Evolutionary conservation across 2,888 invertebrate species (phyloP).

Genomic region (Drosophila eohydei): DNA sequence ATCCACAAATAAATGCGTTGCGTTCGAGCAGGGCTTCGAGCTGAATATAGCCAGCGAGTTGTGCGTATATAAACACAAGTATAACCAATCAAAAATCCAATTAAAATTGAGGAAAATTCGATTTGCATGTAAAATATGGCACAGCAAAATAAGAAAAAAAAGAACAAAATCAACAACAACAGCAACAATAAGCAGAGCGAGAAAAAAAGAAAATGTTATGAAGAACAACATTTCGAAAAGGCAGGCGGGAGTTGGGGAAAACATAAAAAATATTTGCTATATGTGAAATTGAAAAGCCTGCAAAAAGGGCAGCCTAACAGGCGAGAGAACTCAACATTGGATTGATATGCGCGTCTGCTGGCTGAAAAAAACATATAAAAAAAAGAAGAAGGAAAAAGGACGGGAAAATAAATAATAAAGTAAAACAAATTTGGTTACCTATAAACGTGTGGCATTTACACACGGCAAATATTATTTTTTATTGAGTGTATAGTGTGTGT

Average conservation of each 20-base stretch:
- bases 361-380: constrained; percentile 44
- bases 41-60: constrained; percentile 43
- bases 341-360: constrained; percentile 55
- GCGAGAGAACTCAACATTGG: constrained; percentile 49
- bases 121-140: constrained; percentile 84
- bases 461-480: constrained; percentile 66
- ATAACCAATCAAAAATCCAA: constrained; percentile 84
- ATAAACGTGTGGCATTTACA: constrained; percentile 73
- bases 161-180: constrained; percentile 27
- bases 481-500: constrained; percentile 6
- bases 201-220: constrained; percentile 42
- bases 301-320: constrained; percentile 70
- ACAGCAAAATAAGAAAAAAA: constrained; percentile 40
- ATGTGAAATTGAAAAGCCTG: constrained; percentile 78
- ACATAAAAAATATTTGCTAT: constrained; percentile 77
- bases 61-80: constrained; percentile 80
- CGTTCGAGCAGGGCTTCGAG: constrained; percentile 4
- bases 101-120: constrained; percentile 85
- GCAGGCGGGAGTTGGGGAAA: constrained; percentile 15
- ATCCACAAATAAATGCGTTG: constrained; percentile 46
- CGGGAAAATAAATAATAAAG: constrained; percentile 61
- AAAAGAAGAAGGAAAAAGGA: constrained; percentile 11
- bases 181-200: constrained; percentile 18
- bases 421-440: constrained; percentile 72
- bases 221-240: constrained; percentile 20